Evolutionary conservation across 1,140 invertebrate species (phyloP), one percentile per base, ranked within the genome.

Genomic region (Pachypsylla venusta): DNA sequence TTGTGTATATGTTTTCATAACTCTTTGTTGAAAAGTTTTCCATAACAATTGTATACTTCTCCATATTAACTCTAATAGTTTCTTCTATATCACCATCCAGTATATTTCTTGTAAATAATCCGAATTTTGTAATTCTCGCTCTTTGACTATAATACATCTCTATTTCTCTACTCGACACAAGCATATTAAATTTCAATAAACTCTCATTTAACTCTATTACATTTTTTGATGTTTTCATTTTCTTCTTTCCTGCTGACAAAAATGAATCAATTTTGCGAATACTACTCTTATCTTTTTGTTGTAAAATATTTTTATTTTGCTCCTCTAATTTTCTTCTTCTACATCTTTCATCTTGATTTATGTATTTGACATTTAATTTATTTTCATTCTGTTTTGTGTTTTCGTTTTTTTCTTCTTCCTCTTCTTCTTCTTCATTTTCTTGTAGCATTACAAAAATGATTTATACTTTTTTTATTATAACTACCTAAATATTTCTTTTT

Each of bases 351-450:
- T n/a, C n/a, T n/a, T n/a, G n/a, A n/a, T n/a, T n/a, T n/a, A n/a
- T n/a, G n/a, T n/a, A n/a, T 22, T 19, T 48, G 42, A 5, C 22
- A 22, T 48, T 48, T 48, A 48, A 48, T 48, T 48, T 48, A 48
- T 48, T 5, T 5, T n/a, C 4, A 5, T 10, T n/a, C 7, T n/a
- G 4, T 48, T n/a, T 22, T n/a, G n/a, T n/a, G 5, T 5, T 3
- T n/a, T 5, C 42, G 16, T 48, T 22, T 48, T 48, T 48, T 48
- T 48, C 42, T 19, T 48, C 42, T 48, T 48, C 42, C 22, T 48
- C 42, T 22, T 48, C 42, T 48, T 48, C 42, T n/a, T 48, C 42
- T 48, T 48, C 42, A 48, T 48, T 48, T 48, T 48, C n/a, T n/a
- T 48, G 42, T 48, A 22, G 42, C 42, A 48, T 48, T 22, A 48